phyloP scores from a whole-genome alignment of 2,113 vertebrate genomes.

The Sprattus sprattus region DNA sequence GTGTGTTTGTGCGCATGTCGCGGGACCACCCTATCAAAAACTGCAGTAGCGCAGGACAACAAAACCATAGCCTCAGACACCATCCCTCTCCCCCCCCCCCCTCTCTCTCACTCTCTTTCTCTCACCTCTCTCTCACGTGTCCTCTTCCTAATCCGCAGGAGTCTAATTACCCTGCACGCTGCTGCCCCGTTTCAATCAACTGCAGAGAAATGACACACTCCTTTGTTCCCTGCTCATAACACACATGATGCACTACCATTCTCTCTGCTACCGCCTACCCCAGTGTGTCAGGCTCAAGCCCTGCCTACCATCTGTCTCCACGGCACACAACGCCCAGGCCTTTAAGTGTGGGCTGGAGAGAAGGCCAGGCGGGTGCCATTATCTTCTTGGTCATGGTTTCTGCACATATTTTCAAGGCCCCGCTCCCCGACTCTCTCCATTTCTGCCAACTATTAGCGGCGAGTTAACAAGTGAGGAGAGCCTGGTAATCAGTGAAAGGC shows the following conservation, averaged over 20 bases:
- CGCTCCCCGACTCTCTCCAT: conserved; percentile 55
- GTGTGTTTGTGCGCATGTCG: too few relatives aligned
- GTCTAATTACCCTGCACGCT: conserved; percentile 55
- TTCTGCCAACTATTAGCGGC: conserved; percentile 63
- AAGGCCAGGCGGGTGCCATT: conserved; percentile 56
- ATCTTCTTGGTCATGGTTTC: conserved; percentile 69
- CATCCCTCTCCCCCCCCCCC: background rate
- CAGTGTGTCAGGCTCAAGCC: conserved; percentile 45
- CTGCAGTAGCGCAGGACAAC: background rate
- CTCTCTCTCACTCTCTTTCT: conserved; percentile 19
- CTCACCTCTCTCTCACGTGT: conserved; percentile 31
- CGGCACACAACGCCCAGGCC: conserved; percentile 34
- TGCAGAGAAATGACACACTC: conserved; percentile 53
- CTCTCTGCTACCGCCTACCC: conserved; percentile 52
- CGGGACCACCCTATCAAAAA: too few relatives aligned
- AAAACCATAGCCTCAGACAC: background rate
- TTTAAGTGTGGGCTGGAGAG: conserved; percentile 46
- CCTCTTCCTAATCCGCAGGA: conserved; percentile 51
- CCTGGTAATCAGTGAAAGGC: conserved; percentile 58
- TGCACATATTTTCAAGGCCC: conserved; percentile 71
- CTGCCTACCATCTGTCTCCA: conserved; percentile 67
- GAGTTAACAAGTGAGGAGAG: conserved; percentile 44
- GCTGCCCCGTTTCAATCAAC: conserved; percentile 54
- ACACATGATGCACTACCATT: conserved; percentile 61
- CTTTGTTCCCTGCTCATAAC: conserved; percentile 57